These are phyloP conservation scores for Dicrostonyx torquatus DNA, from an alignment of 2,797 vertebrate species.

Conservation along the genomic window DNA sequence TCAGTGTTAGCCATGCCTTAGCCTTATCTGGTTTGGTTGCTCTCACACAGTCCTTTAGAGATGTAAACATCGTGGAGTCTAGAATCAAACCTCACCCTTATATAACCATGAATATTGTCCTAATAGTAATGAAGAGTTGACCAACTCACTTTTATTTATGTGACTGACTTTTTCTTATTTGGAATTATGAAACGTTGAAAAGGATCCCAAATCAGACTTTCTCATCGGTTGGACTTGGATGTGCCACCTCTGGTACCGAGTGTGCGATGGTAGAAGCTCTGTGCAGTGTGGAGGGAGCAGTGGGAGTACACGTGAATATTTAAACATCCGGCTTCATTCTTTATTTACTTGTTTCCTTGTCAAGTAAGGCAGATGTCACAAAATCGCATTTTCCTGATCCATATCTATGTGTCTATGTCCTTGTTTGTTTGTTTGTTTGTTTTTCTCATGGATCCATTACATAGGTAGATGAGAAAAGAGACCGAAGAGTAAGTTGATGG, in stretches of 20 bases:
- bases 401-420: not conserved
- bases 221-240: constrained; percentile 16
- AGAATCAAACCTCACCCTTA: constrained; percentile 51
- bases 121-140: constrained; percentile 59
- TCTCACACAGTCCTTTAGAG: constrained; percentile 68
- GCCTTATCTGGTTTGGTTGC: constrained; percentile 52
- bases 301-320: not conserved
- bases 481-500: not conserved
- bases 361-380: not conserved
- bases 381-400: not conserved
- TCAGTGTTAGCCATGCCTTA: constrained; percentile 69
- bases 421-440: no score
- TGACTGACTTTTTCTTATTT: constrained; percentile 66
- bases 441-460: not conserved
- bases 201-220: constrained; percentile 53
- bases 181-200: constrained; percentile 59
- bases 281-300: not conserved
- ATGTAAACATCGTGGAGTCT: constrained; percentile 57
- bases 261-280: not conserved
- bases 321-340: not conserved
- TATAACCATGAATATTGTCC: constrained; percentile 56
- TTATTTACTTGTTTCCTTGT: not conserved
- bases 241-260: constrained; percentile 57
- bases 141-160: constrained; percentile 55
- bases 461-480: not conserved